Percentiles rank a stretch among this genome's conserved stretches.
Evolutionary conservation across 2,113 vertebrate species (phyloP).

Genomic region (Balaeniceps rex): DNA sequence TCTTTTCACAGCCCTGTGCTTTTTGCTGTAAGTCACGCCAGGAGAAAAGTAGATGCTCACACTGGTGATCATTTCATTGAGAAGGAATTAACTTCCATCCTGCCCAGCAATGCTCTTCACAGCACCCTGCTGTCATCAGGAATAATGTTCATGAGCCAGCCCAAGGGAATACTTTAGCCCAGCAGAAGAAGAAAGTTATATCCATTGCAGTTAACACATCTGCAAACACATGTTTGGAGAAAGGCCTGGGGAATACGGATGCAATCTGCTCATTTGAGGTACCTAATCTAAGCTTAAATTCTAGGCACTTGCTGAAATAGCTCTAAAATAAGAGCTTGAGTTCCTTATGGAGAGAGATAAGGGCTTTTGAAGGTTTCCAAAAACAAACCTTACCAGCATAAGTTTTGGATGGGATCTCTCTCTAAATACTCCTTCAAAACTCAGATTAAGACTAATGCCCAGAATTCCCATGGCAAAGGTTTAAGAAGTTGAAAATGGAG

Average conservation of each 20-base stretch:
- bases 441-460: background rate
- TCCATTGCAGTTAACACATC: constrained; percentile 30
- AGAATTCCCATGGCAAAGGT: background rate
- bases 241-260: background rate
- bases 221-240: constrained; percentile 22
- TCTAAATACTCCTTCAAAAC: background rate
- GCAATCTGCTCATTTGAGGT: constrained; percentile 11
- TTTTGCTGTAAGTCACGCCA: background rate
- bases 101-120: background rate
- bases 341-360: background rate
- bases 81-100: background rate
- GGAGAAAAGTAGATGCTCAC: background rate
- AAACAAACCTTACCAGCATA: background rate
- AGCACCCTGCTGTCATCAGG: constrained; percentile 21
- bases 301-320: background rate
- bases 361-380: background rate
- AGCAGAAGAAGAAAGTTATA: constrained; percentile 3
- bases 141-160: constrained; percentile 4
- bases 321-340: background rate
- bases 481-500: background rate
- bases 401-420: background rate
- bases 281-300: background rate
- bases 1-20: background rate
- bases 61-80: background rate
- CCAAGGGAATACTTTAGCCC: background rate